Base-by-base conservation (phyloP, 2,797 vertebrate genomes). In the Catamblyrhynchus diadema region DNA sequence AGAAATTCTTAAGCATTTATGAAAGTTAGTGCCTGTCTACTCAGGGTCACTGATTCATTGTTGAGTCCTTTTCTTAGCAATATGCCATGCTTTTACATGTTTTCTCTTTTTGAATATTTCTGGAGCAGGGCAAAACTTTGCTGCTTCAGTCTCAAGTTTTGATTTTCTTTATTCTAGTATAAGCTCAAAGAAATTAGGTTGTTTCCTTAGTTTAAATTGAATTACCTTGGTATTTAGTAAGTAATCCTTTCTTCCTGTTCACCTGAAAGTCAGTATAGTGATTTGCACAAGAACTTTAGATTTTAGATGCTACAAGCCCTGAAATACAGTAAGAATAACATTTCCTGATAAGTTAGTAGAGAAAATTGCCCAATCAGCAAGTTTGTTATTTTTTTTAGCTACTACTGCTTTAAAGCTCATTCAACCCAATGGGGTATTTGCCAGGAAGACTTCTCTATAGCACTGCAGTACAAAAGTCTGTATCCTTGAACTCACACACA, bases 381-480 rank as follows among this genome's bases (percentile, higher is more conserved):
- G 33, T 51, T 54, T 27, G 7, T 12, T 19, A 12, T 30, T 51
- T 41, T 57, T 57, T 35, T 13, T 11, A n/a, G n/a, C n/a, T n/a
- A n/a, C 27, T 42, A 8, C 30, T 45, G 6, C 15, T 74, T 60
- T 45, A n/a, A 22, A 39, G 6, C 4, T 32, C 13, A 9, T 65
- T 62, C 7, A 53, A 0, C 60, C 25, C 18, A 47, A 1, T 45
- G 39, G 25, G 11, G 2, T 64, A 22, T 8, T 73, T 9, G 1
- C 6, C 57, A 35, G 39, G 42, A 32, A 42, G 50, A 20, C 18
- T 60, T 57, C 41, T 59, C 1, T 17, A 13, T 62, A 14, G 12
- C 54, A 9, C 30, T 82, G 62, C 41, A 42, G 27, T 65, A 25
- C 8, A 33, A 32, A 41, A 53, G 6, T 41, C 33, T 48, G 0